Percentiles rank a stretch among this genome's conserved stretches.
Conservation (phyloP, 2,113 vertebrate species). For the Atractosteus spatula region DNA sequence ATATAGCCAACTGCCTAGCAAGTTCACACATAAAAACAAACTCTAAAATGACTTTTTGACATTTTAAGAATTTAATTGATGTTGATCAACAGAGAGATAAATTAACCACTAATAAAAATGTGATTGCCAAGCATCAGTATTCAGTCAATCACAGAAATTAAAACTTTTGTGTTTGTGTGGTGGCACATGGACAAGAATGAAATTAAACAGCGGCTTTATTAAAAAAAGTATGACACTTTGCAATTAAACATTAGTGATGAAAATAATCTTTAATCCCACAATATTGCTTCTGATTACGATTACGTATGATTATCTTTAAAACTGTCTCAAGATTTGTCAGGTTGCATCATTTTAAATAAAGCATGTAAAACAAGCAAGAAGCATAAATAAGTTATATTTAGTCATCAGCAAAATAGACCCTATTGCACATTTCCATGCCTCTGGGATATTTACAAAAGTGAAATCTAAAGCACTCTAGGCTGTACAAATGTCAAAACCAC, state of each 20-base stretch:
- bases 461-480: neutral
- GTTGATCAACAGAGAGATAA: too few species aligned
- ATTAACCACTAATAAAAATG: too few species aligned
- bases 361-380: neutral
- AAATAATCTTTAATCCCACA: neutral
- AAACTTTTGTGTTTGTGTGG: too few species aligned
- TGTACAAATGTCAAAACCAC: neutral
- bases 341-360: constrained; percentile 6
- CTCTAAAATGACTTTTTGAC: too few species aligned
- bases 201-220: neutral
- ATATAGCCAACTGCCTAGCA: too few species aligned
- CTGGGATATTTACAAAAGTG: neutral
- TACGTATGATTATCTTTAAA: constrained; percentile 7
- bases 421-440: constrained; percentile 10
- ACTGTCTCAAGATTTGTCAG: constrained; percentile 3
- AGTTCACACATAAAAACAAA: too few species aligned
- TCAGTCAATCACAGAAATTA: neutral
- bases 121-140: neutral
- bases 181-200: neutral
- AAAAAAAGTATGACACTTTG: neutral
- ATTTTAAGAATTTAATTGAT: too few species aligned
- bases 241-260: neutral
- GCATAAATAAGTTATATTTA: neutral
- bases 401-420: constrained; percentile 3
- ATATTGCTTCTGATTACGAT: constrained; percentile 17